Base-by-base conservation (phyloP, 2,113 vertebrate genomes). In the Loxodonta africana region DNA sequence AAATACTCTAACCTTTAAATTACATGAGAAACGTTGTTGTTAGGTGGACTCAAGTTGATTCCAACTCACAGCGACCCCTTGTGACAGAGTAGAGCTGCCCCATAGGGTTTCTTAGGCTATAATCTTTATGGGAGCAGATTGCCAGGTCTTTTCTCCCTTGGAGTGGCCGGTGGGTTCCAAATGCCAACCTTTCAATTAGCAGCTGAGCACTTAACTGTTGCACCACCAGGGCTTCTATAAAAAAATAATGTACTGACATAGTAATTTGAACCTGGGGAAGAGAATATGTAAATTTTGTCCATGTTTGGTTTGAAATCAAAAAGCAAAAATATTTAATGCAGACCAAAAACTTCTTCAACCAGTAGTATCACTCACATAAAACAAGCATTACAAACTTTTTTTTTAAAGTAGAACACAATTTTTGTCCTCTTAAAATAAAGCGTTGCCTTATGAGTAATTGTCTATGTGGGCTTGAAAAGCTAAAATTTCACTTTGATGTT, bases 401-500 rank as follows among this genome's bases (percentile, higher is more conserved):
- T 28, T 65, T 83, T 20, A 88, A 96, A 86, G 71, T 62, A 92
- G 15, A 89, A 80, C 33, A 37, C 5, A 74, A 74, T 71, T 87
- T 62, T 92, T 96, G 81, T 51, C 67, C 77, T 85, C 37, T 74
- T 83, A 82, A 63, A 67, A 92, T 90, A 85, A 96, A 95, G 14
- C 21, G 1, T 57, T 95, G 60, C 91, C 62, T 87, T 90, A 80
- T 92, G 82, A 93, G 37, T 93, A 69, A 95, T 37, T 91, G 9
- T 18, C 62, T 95, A 76, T 44, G 18, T 91, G 62, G 26, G 11
- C 60, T 87, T 94, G 76, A 94, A 91, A 92, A 87, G 28, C 33
- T 95, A 53, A 80, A 96, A 88, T 83, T 95, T 89, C 37, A 69
- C 76, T 96, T 91, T 86, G 63, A 86, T 96, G 71, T 74, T 91